phyloP scores from a whole-genome alignment of 1,140 invertebrate genomes.

The Dermatophagoides farinae region DNA sequence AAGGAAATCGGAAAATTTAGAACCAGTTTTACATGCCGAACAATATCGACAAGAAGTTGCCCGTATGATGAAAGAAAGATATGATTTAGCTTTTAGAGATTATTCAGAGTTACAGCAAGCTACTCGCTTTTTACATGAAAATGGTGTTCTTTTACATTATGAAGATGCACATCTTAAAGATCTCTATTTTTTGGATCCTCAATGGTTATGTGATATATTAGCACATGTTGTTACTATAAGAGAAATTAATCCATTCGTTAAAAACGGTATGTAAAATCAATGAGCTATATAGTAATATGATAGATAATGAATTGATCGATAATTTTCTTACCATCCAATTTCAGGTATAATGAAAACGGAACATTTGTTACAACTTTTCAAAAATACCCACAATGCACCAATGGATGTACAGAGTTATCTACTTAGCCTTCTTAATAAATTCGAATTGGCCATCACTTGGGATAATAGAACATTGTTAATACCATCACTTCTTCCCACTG shows the following conservation, averaged over 20 bases:
- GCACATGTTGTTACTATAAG: slow-evolving; percentile 85
- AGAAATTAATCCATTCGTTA: slow-evolving; percentile 86
- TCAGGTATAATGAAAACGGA: slow-evolving; percentile 73
- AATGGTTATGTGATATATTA: slow-evolving; percentile 94
- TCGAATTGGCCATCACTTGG: slow-evolving; percentile 93
- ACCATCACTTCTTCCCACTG: slow-evolving; percentile 69
- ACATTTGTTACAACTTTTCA: slow-evolving; percentile 80
- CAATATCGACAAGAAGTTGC: slow-evolving; percentile 51
- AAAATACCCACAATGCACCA: slow-evolving; percentile 38
- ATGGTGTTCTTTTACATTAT: slow-evolving; percentile 90
- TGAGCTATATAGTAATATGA: not conserved
- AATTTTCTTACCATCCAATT: slow-evolving; percentile 10
- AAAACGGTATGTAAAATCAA: slow-evolving; percentile 36
- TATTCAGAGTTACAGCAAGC: slow-evolving; percentile 77
- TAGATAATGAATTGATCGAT: not conserved
- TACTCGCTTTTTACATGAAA: slow-evolving; percentile 88
- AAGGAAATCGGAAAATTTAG: slow-evolving; percentile 28
- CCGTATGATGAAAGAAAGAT: slow-evolving; percentile 41
- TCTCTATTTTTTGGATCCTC: slow-evolving; percentile 83
- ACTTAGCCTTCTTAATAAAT: slow-evolving; percentile 76
- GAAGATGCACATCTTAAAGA: slow-evolving; percentile 88
- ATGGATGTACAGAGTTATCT: slow-evolving; percentile 49
- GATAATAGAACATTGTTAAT: slow-evolving; percentile 65
- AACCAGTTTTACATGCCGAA: slow-evolving; percentile 71
- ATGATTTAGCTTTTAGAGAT: slow-evolving; percentile 56